Evolutionary conservation across 1,140 invertebrate genomes (phyloP).

Genomic region (Drosophila kohkoa): DNA sequence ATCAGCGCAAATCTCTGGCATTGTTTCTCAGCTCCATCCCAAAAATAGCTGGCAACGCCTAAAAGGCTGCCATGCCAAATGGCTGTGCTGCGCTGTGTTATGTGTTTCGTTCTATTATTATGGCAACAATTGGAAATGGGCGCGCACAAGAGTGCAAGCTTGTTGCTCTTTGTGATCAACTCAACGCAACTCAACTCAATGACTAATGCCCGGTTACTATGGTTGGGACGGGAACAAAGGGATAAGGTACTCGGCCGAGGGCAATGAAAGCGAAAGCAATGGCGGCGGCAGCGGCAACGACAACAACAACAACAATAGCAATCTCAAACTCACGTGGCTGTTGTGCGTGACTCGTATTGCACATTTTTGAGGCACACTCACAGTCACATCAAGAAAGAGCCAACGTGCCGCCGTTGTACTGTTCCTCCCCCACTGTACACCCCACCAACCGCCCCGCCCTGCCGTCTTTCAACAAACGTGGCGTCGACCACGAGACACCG

Average conservation of each 20-base stretch:
- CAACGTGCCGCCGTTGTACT: conserved; percentile 37
- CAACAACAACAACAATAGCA: conserved; percentile 22
- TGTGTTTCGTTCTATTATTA: not conserved
- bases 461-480: not conserved
- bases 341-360: too few species aligned
- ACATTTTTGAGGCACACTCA: not conserved
- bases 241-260: not conserved
- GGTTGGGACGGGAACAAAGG: not conserved
- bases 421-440: not conserved
- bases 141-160: conserved; percentile 1
- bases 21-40: conserved; percentile 5
- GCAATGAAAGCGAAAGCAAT: conserved; percentile 13
- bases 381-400: conserved; percentile 12
- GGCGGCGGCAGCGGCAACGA: not conserved
- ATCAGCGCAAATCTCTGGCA: not conserved
- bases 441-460: not conserved
- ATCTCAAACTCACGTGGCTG: conserved; percentile 10
- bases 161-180: not conserved
- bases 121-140: not conserved
- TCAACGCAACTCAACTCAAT: not conserved
- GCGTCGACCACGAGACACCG: conserved; percentile 10
- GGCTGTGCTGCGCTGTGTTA: not conserved
- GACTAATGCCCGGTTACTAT: not conserved
- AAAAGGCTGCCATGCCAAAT: conserved; percentile 37
- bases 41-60: conserved; percentile 40